Evolutionary conservation across 2,888 invertebrate species (phyloP).

Genomic region (Pteria penguin): DNA sequence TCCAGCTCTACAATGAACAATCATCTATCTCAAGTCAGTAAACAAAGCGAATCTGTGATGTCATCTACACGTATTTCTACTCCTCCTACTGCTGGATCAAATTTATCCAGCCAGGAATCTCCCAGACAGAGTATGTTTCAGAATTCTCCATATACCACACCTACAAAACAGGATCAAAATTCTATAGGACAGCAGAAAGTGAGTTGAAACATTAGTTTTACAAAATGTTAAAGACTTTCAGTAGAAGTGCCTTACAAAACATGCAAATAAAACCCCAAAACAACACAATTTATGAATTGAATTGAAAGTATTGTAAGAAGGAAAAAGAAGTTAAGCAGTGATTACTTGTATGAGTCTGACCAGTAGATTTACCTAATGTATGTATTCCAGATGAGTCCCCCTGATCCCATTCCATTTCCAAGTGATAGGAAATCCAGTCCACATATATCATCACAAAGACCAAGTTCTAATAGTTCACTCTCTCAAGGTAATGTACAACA

Average conservation of each 20-base stretch:
- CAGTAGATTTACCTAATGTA: too few relatives aligned
- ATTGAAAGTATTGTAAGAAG: too few relatives aligned
- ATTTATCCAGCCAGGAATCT: slow-evolving; percentile 55
- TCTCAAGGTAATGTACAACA: too few relatives aligned
- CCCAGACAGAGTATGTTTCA: slow-evolving; percentile 63
- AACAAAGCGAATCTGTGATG: slow-evolving; percentile 61
- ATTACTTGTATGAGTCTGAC: too few relatives aligned
- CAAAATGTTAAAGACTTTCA: too few relatives aligned
- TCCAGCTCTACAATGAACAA: slow-evolving; percentile 58
- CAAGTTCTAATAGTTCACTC: slow-evolving; percentile 48
- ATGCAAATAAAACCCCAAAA: too few relatives aligned
- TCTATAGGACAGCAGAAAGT: slow-evolving; percentile 55
- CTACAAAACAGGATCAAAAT: slow-evolving; percentile 68
- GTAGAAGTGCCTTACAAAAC: too few relatives aligned
- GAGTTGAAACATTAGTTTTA: too few relatives aligned
- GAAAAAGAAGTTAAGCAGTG: too few relatives aligned
- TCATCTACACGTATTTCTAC: slow-evolving; percentile 63
- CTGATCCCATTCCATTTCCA: slow-evolving; percentile 73
- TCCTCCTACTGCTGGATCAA: slow-evolving; percentile 45
- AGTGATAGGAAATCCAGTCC: slow-evolving; percentile 74
- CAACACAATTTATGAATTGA: too few relatives aligned
- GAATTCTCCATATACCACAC: slow-evolving; percentile 66
- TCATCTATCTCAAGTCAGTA: slow-evolving; percentile 56
- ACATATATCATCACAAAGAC: slow-evolving; percentile 58
- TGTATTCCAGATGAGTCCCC: slow-evolving; percentile 62